Percentiles rank a stretch among this genome's conserved stretches.
These are phyloP conservation scores for Lacerta viridis DNA, from an alignment of 2,797 vertebrate species.

Conservation along the genomic window DNA sequence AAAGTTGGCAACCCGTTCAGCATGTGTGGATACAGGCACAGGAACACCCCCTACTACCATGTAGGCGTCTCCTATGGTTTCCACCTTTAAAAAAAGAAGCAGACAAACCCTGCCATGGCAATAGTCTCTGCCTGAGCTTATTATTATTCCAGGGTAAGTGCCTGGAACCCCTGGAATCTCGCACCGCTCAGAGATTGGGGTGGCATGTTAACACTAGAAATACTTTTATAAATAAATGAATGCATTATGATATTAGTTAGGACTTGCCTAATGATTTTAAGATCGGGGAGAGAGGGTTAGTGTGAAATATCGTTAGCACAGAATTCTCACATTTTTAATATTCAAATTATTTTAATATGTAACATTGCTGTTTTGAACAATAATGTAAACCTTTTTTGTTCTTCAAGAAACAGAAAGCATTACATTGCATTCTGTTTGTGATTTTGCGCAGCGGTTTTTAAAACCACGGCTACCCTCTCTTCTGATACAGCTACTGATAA, in stretches of 20 bases:
- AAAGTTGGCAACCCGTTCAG: conserved; percentile 86
- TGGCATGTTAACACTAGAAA: no score
- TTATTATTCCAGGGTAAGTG: not conserved
- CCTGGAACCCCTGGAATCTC: no score
- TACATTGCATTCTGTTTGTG: not conserved
- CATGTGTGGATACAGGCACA: conserved; percentile 83
- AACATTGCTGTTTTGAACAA: not conserved
- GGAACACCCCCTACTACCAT: conserved; percentile 88
- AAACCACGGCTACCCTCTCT: no score
- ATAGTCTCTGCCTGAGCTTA: not conserved
- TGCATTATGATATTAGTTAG: not conserved
- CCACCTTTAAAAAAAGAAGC: conserved; percentile 78
- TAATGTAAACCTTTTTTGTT: not conserved
- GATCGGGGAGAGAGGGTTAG: not conserved
- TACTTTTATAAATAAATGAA: no score
- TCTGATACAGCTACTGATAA: not conserved
- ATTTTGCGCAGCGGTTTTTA: not conserved
- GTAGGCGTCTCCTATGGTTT: conserved; percentile 83
- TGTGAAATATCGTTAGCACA: not conserved
- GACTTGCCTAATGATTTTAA: not conserved
- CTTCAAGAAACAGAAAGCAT: not conserved
- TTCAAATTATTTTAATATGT: not conserved
- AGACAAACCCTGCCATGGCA: not conserved
- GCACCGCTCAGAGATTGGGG: no score
- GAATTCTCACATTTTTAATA: not conserved